phyloP scores from a whole-genome alignment of 37 sponge, comb jelly and placozoan genomes.

The Lycopodina hypogea region DNA sequence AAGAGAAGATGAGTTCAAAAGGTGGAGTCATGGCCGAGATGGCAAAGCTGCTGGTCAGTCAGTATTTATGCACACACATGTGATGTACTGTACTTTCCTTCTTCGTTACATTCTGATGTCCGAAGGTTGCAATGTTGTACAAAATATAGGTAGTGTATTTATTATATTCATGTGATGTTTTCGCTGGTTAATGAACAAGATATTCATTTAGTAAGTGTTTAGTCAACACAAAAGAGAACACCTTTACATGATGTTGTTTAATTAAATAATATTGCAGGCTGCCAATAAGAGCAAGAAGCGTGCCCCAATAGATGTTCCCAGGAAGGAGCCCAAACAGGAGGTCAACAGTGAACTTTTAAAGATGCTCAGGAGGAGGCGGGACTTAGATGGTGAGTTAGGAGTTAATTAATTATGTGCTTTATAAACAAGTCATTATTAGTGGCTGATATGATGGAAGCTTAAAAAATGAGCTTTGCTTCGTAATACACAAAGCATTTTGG shows the following conservation, averaged over 20 bases:
- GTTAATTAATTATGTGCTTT: no score
- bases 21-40: slow-evolving; percentile 66
- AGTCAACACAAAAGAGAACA: no score
- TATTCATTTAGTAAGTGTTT: no score
- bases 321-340: slow-evolving; percentile 12
- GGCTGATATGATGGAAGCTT: background rate
- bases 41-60: slow-evolving; percentile 63
- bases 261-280: background rate
- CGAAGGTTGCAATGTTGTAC: no score
- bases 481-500: no score
- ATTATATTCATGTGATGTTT: no score
- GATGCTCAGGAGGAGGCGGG: slow-evolving; percentile 47
- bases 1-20: background rate
- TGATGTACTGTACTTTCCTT: no score
- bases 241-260: background rate
- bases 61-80: background rate
- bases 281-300: slow-evolving; percentile 1
- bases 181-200: no score
- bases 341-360: slow-evolving; percentile 37
- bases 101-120: no score
- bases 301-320: slow-evolving; percentile 34
- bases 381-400: slow-evolving; percentile 18
- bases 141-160: no score
- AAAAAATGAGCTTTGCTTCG: no score
- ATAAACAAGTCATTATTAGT: background rate